Conservation (phyloP, 2,888 invertebrate genomes). For the Clivina fossor region DNA sequence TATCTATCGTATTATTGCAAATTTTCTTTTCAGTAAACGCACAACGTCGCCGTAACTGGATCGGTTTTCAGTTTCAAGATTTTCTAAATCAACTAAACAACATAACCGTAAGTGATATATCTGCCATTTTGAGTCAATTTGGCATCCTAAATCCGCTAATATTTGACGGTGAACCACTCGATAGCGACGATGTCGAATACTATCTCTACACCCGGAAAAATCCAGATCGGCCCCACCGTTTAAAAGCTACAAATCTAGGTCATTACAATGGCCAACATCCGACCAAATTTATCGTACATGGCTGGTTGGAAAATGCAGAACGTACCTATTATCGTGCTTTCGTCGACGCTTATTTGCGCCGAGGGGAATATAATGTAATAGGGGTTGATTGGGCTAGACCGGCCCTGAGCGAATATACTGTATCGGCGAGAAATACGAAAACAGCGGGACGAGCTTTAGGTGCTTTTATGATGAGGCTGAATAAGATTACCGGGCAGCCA, state of each 20-base stretch:
- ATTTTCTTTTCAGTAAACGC: too few relatives aligned
- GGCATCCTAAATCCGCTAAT: conserved; percentile 22
- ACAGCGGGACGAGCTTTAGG: conserved; percentile 21
- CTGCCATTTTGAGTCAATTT: conserved; percentile 12
- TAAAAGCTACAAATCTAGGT: conserved; percentile 12
- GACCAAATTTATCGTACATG: conserved; percentile 54
- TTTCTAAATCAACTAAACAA: conserved; percentile 22
- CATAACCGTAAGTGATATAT: conserved; percentile 21
- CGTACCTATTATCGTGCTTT: conserved; percentile 47
- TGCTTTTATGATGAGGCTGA: conserved; percentile 24
- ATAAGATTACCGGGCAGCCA: conserved; percentile 8
- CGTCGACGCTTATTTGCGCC: conserved; percentile 51
- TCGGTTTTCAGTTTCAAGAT: too few relatives aligned
- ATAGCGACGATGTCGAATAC: conserved; percentile 23
- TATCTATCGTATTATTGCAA: too few relatives aligned
- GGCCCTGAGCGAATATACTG: conserved; percentile 45
- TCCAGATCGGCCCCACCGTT: conserved; percentile 15
- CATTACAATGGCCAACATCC: conserved; percentile 15
- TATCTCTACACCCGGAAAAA: conserved; percentile 30
- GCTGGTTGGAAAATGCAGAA: conserved; percentile 52
- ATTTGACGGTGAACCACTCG: conserved; percentile 23
- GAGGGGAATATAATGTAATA: conserved; percentile 55
- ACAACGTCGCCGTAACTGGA: too few relatives aligned
- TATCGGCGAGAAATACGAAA: conserved; percentile 43
- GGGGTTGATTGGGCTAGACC: conserved; percentile 55